Evolutionary conservation across 1,140 invertebrate species (phyloP).

Genomic region (Archivesica marissinica): DNA sequence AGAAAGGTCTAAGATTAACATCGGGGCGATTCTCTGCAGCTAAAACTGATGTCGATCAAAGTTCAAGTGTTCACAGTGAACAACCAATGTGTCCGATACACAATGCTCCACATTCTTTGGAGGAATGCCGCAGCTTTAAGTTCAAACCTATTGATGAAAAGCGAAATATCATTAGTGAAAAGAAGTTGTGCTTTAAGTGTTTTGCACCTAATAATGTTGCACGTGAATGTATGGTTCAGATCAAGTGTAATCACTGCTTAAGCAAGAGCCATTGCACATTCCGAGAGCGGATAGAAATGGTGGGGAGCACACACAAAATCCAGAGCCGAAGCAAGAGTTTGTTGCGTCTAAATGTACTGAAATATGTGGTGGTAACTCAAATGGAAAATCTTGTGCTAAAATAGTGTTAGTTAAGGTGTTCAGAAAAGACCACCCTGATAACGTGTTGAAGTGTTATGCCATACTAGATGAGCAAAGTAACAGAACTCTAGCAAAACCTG

Average conservation of each 20-base stretch:
- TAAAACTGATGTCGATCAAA: no score
- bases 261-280: constrained; percentile 9
- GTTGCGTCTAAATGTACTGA: background rate
- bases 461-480: constrained; percentile 33
- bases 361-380: no score
- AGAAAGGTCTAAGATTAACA: no score
- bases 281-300: background rate
- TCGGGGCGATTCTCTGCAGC: no score
- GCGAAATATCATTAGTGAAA: no score
- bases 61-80: no score
- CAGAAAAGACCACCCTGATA: background rate
- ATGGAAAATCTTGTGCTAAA: constrained; percentile 13
- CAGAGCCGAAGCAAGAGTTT: no score
- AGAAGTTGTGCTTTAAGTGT: constrained; percentile 54
- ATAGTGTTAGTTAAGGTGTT: background rate
- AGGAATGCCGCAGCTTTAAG: no score
- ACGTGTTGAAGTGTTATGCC: background rate
- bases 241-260: constrained; percentile 28
- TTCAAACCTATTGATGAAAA: no score
- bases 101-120: constrained; percentile 15
- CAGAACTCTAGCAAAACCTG: constrained; percentile 9
- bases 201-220: constrained; percentile 27
- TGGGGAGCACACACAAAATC: no score
- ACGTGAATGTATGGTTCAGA: constrained; percentile 5
- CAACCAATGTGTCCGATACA: constrained; percentile 30